Evolutionary conservation across 2,797 vertebrate genomes (phyloP).

Genomic region (Sebastes kiyomatsui): DNA sequence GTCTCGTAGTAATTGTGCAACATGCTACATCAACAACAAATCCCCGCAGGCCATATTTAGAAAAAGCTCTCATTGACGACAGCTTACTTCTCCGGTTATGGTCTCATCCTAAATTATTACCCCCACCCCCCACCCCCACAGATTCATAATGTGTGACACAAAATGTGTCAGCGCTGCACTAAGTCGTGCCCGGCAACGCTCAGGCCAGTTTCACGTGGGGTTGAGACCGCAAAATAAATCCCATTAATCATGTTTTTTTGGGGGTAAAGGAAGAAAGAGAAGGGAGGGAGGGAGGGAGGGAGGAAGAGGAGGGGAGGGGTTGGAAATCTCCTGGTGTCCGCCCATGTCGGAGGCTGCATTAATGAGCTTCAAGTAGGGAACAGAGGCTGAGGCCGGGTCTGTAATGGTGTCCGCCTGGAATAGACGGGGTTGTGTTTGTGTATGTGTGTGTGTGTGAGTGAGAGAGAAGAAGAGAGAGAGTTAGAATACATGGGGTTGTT

Average conservation of each 20-base stretch:
- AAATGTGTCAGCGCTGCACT: slow-evolving; percentile 64
- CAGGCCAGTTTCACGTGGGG: slow-evolving; percentile 51
- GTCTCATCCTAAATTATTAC: slow-evolving; percentile 48
- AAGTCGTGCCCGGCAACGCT: slow-evolving; percentile 33
- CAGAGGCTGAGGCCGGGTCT: slow-evolving; percentile 69
- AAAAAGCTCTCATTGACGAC: slow-evolving; percentile 42
- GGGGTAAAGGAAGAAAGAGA: background rate
- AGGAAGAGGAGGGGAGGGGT: slow-evolving; percentile 30
- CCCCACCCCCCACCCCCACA: slow-evolving; percentile 13
- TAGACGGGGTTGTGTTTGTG: slow-evolving; percentile 63
- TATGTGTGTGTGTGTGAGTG: slow-evolving; percentile 8
- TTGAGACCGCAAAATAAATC: slow-evolving; percentile 75
- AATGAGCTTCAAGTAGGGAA: slow-evolving; percentile 83
- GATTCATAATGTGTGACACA: slow-evolving; percentile 70
- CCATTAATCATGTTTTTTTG: slow-evolving; percentile 75
- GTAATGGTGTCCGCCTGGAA: slow-evolving; percentile 84
- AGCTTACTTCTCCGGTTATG: slow-evolving; percentile 53
- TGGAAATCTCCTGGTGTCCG: slow-evolving; percentile 76
- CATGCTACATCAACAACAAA: slow-evolving; percentile 40
- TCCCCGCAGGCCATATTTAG: slow-evolving; percentile 35
- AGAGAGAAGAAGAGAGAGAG: slow-evolving; percentile 16
- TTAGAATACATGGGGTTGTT: slow-evolving; percentile 62
- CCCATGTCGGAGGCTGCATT: slow-evolving; percentile 79
- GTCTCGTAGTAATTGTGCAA: slow-evolving; percentile 41
- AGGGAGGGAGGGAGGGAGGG: background rate